phyloP scores from a whole-genome alignment of 2,888 invertebrate genomes.

The Norana najaformis region DNA sequence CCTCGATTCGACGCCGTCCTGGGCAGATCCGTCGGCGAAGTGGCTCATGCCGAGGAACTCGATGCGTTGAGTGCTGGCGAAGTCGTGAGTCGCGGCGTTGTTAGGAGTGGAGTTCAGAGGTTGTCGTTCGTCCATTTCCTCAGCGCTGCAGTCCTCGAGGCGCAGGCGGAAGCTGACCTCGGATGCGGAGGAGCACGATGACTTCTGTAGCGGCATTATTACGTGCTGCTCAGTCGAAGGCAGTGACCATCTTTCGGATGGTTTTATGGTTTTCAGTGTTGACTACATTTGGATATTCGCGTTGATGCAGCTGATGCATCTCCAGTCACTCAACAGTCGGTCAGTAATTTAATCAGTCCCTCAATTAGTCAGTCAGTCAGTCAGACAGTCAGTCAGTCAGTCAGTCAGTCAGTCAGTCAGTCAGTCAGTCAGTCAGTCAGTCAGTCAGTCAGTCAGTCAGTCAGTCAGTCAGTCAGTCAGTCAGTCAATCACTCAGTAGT shows the following conservation, averaged over 20 bases:
- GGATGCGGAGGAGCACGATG: neutral
- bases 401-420: neutral
- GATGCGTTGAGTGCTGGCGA: neutral
- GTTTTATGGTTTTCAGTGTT: neutral
- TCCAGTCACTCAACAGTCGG: neutral
- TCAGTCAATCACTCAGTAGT: neutral
- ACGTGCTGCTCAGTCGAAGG: neutral
- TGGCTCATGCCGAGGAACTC: neutral
- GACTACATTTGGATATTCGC: no score
- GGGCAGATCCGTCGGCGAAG: neutral
- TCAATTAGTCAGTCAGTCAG: neutral
- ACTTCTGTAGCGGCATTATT: neutral
- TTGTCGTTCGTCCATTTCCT: neutral
- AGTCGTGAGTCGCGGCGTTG: neutral
- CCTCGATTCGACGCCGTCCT: neutral
- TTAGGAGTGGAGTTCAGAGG: constrained; percentile 13
- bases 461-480: neutral
- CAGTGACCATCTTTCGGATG: neutral
- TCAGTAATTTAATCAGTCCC: neutral
- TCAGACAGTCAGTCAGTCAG: neutral
- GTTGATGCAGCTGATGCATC: no score
- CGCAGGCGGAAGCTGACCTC: constrained; percentile 22
- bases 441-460: neutral
- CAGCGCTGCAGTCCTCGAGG: constrained; percentile 10
- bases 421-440: no score